Base-by-base conservation (phyloP, 2,888 invertebrate species). In the Lithophane semibrunnea region DNA sequence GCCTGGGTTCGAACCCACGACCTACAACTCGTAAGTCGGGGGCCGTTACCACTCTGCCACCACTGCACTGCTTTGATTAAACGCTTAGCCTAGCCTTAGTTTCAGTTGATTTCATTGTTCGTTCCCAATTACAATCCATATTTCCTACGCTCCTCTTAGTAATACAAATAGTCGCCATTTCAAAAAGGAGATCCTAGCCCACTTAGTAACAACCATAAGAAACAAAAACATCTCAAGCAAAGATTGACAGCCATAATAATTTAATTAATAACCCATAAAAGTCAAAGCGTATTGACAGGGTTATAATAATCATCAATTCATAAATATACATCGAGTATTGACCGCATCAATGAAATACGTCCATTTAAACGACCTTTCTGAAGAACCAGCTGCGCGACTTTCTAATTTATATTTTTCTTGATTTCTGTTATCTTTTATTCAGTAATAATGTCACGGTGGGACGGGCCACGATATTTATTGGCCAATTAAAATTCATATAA, bases 391-490 rank as follows among this genome's bases (percentile, higher is more conserved):
- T 47, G 10, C 21, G 24, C 75, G 66, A 47, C 80, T 85, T 83
- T 80, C 77, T 76, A 80, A 85, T 83, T 76, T 78, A 85, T 85
- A 85, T 85, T 78, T 82, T 80, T 75, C 64, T 78, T 76, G 58
- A 78, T 73, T 84, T 84, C 42, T 66, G 64, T 60, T 69, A 73
- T 71, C 58, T 83, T 76, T 79, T 73, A 80, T 68, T 74, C 60
- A 67, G 70, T 56, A 69, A 82, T 83, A 66, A 82, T 79, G 75
- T 75, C 72, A 82, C 68, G 13, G 12, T 68, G 67, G 37, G 24
- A 83, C 80, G 37, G 63, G 73, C 69, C 49, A 37, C 12, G 21
- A 54, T 73, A 70, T 80, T 83, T 77, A 83, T 84, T 74, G 65
- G 13, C 42, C 60, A 77, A 70, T 84, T 80, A 44, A 77, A 77